These are phyloP conservation scores for Pristionchus maxplancki DNA, from an alignment of 2,888 invertebrate species.

Conservation along the genomic window DNA sequence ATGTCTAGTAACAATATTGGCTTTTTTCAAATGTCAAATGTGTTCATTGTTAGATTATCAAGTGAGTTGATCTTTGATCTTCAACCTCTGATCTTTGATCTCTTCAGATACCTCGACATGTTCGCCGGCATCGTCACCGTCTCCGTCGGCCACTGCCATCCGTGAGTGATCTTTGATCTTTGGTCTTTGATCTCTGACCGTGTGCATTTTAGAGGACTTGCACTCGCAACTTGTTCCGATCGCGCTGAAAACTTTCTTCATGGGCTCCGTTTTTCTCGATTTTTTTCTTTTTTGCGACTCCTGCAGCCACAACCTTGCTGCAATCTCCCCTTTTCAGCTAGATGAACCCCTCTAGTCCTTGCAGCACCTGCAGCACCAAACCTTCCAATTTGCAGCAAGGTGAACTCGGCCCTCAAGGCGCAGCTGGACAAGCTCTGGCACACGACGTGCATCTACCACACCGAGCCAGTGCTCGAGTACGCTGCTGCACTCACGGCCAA, in stretches of 20 bases:
- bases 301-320: no score
- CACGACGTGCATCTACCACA: constrained; percentile 92
- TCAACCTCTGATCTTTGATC: not conserved
- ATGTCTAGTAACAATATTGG: not conserved
- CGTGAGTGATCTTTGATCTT: constrained; percentile 85
- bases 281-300: no score
- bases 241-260: not conserved
- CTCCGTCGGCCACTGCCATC: constrained; percentile 97
- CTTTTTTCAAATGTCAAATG: not conserved
- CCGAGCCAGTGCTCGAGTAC: constrained; percentile 92
- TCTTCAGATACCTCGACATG: constrained; percentile 87
- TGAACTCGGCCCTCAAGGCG: constrained; percentile 86
- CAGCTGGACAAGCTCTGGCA: constrained; percentile 92
- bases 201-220: constrained; percentile 4
- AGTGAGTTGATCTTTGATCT: not conserved
- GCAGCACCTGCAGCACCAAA: no score
- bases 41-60: not conserved
- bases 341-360: no score
- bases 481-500: constrained; percentile 87
- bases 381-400: constrained; percentile 83
- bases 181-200: no score
- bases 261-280: not conserved
- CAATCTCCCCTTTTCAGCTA: no score
- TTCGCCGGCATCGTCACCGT: constrained; percentile 97
- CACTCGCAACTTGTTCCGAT: not conserved